A percentile compares a stretch with the other conserved stretches of the same genome.
These are phyloP conservation scores for Deilephila elpenor DNA, from an alignment of 2,888 invertebrate genomes.

Conservation along the genomic window DNA sequence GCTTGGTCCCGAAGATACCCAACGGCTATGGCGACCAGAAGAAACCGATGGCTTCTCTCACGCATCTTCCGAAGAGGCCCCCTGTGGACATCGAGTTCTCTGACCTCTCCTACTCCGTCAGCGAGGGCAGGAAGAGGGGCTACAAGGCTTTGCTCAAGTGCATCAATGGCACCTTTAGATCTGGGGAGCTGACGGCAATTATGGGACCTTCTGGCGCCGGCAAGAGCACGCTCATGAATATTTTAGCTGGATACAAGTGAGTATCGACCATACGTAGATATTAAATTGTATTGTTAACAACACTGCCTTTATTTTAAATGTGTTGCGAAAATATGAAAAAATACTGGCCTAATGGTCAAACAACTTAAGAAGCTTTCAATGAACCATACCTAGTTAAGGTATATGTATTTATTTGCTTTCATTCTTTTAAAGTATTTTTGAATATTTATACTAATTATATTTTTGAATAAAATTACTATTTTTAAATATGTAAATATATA, in stretches of 20 bases:
- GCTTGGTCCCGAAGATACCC: constrained; percentile 88
- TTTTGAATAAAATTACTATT: too few species aligned
- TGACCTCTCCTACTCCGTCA: constrained; percentile 94
- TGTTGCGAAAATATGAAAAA: too few species aligned
- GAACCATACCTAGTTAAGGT: too few species aligned
- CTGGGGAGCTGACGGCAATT: constrained; percentile 96
- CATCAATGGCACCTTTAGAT: constrained; percentile 94
- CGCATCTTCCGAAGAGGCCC: constrained; percentile 93
- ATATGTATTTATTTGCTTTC: too few species aligned
- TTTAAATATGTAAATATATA: background rate
- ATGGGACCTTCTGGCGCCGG: constrained; percentile 96
- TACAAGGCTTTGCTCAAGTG: constrained; percentile 95
- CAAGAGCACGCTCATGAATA: constrained; percentile 94
- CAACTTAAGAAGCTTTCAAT: too few species aligned
- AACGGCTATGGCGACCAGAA: constrained; percentile 89
- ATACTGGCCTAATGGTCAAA: too few species aligned
- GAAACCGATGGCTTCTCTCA: constrained; percentile 89
- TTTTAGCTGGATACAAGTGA: constrained; percentile 94
- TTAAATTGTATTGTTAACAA: too few species aligned
- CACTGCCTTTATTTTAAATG: too few species aligned
- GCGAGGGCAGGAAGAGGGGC: constrained; percentile 91
- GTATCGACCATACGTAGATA: constrained; percentile 49
- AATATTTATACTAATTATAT: too few species aligned
- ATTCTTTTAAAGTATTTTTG: too few species aligned
- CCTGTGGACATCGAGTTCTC: constrained; percentile 96